Evolutionary conservation across 2,888 invertebrate genomes (phyloP), one percentile per base, ranked within the genome.

Genomic region (Dryobota labecula): DNA sequence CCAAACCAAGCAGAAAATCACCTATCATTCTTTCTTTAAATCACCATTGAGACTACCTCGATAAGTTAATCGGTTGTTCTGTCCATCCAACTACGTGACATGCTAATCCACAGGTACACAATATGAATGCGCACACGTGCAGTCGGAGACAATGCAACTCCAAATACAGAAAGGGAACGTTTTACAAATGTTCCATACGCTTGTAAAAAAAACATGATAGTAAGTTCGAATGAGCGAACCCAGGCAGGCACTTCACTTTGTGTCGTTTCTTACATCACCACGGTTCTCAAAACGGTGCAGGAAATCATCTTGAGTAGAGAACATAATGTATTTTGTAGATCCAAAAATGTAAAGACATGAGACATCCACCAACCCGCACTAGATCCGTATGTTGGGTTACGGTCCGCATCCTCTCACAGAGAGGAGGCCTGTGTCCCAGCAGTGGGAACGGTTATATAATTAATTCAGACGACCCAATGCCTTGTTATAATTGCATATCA

Each of bases 401-500:
- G 2, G 38, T 2, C 24, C 0, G 18, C 15, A 24, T 36, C 24
- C 24, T 41, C 24, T 18, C 11, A 24, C 7, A 1, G 11, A 41
- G 20, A 58, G 6, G 6, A 9, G 24, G 24, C 6, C 20, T 56
- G 15, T 18, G 24, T 11, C 18, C 58, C 38, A 27, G 13, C 24
- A 58, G 11, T 18, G 3, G 27, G 9, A 20, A 18, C 2, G 6
- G 6, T 41, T 20, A 3, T 27, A 18, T 13, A 43, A n/a, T 3
- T 24, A 38, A 18, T 38, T 18, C n/a, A 56, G 24, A 49, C 20
- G 20, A 33, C 15, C 2, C 30, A 74, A 41, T 49, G 18, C 1
- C n/a, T 33, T n/a, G 30, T 41, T 56, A 70, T 75, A 57, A 41
- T 45, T 45, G 18, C 49, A 33, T 56, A 24, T 60, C 36, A n/a